Conservation (phyloP, 1,140 invertebrate species). For the Lepidurus packardi region DNA sequence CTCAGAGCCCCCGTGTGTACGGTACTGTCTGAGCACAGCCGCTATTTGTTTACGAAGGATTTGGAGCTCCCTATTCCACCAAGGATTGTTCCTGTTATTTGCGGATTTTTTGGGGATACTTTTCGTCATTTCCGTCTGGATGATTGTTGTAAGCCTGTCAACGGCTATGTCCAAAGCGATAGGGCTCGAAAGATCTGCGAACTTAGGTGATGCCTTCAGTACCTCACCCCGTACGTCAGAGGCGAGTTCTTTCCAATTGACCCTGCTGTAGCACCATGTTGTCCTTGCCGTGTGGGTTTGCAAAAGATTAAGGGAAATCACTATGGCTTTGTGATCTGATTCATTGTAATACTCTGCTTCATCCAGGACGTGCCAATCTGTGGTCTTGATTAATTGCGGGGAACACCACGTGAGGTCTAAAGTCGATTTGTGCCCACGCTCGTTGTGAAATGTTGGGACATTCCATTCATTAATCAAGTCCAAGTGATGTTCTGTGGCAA, state of each 20-base stretch:
- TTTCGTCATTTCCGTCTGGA: background rate
- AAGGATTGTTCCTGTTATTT: background rate
- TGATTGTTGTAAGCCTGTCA: background rate
- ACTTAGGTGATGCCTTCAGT: background rate
- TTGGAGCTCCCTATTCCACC: background rate
- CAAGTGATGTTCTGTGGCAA: conserved; percentile 22
- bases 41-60: background rate
- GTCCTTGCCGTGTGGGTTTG: background rate
- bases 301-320: background rate
- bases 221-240: background rate
- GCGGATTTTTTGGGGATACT: background rate
- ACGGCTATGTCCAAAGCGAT: background rate
- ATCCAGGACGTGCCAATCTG: background rate
- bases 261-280: background rate
- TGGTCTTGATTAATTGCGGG: background rate
- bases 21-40: background rate
- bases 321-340: conserved; percentile 23
- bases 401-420: conserved; percentile 20
- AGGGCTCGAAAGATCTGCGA: background rate
- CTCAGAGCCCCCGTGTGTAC: background rate
- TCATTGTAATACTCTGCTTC: background rate
- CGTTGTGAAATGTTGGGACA: conserved; percentile 23
- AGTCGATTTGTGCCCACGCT: conserved; percentile 23
- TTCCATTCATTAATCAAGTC: background rate
- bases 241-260: background rate